Evolutionary conservation across 2,797 vertebrate species (phyloP).

Genomic region (Delichon dasypus): DNA sequence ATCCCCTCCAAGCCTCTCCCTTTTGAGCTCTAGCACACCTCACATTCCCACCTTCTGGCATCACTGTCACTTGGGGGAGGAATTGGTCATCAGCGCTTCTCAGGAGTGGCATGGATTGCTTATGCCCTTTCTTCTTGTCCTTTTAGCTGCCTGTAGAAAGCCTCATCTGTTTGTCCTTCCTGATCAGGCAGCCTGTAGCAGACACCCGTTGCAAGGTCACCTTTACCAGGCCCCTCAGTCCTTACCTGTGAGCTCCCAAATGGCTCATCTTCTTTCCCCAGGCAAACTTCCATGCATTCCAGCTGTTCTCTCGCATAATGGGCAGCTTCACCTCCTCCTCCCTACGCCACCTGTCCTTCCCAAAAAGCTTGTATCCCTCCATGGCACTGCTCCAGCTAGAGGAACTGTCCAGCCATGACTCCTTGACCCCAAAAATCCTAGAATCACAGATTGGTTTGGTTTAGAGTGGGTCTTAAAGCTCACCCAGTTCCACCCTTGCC

Average conservation of each 20-base stretch:
- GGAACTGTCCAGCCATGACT: not conserved
- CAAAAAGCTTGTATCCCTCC: not conserved
- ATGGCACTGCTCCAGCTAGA: not conserved
- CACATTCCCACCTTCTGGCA: not conserved
- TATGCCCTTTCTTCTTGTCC: not conserved
- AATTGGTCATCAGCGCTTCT: not conserved
- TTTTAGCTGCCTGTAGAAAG: not conserved
- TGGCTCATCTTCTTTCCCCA: not conserved
- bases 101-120: not conserved
- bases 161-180: not conserved
- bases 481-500: not conserved
- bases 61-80: not conserved
- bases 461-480: not conserved
- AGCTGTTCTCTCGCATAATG: not conserved
- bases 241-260: not conserved
- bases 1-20: not conserved
- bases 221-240: not conserved
- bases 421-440: not conserved
- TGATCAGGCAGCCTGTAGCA: not conserved
- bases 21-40: not conserved
- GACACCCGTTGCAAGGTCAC: not conserved
- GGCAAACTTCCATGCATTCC: not conserved
- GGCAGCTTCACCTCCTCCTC: accelerated
- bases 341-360: not conserved
- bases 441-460: not conserved